Conservation (phyloP, 2,888 invertebrate genomes). For the Cephus rjabovi region DNA sequence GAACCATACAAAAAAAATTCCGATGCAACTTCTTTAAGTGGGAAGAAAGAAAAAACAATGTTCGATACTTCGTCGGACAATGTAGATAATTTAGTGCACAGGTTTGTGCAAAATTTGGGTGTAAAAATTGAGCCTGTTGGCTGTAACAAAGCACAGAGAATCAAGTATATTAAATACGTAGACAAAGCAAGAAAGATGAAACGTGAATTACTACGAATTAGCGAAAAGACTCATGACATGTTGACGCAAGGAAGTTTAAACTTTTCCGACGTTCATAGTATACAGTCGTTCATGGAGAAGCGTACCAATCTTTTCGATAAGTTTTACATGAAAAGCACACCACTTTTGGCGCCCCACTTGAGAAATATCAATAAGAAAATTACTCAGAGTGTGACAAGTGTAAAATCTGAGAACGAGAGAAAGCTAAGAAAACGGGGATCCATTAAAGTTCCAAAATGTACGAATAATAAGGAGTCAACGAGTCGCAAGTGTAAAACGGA, state of each 20-base stretch:
- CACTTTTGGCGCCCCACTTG: slow-evolving; percentile 24
- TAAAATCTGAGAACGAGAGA: not conserved
- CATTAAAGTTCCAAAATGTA: not conserved
- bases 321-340: slow-evolving; percentile 9
- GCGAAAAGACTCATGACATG: slow-evolving; percentile 22
- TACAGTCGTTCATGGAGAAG: slow-evolving; percentile 27
- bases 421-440: not conserved
- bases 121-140: slow-evolving; percentile 18
- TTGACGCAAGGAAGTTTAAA: slow-evolving; percentile 19
- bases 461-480: not conserved
- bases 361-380: slow-evolving; percentile 34
- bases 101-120: slow-evolving; percentile 28
- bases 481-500: not conserved
- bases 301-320: slow-evolving; percentile 26
- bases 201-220: not conserved
- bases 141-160: slow-evolving; percentile 15
- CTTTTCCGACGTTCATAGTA: slow-evolving; percentile 16
- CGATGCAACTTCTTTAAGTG: not conserved
- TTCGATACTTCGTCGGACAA: slow-evolving; percentile 20
- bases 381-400: slow-evolving; percentile 19
- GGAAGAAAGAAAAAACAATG: slow-evolving; percentile 19
- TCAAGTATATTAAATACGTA: slow-evolving; percentile 20
- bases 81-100: slow-evolving; percentile 33
- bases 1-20: not conserved
- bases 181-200: slow-evolving; percentile 18